phyloP scores from a whole-genome alignment of 2,113 vertebrate species.

The Bos taurus region ARS-UCD2.0 NC_037338.1:48629001-48629500 shows the following conservation, averaged over 20 bases:
- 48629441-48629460: accelerated
- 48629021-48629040: background rate
- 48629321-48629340: background rate
- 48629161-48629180: background rate
- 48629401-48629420: background rate
- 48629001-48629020: background rate
- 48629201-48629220: background rate
- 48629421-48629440: accelerated
- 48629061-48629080: background rate
- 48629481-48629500: background rate
- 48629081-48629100: background rate
- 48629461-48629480: background rate
- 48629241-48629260: background rate
- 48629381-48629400: background rate
- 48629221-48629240: background rate
- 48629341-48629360: background rate
- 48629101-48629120: background rate
- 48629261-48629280: background rate
- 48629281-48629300: background rate
- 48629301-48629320: background rate
- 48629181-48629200: background rate
- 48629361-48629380: background rate
- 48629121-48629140: background rate
- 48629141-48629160: background rate
- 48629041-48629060: background rate